These are phyloP conservation scores for Semicossyphus pulcher DNA, from an alignment of 2,113 vertebrate genomes.

Conservation along the genomic window DNA sequence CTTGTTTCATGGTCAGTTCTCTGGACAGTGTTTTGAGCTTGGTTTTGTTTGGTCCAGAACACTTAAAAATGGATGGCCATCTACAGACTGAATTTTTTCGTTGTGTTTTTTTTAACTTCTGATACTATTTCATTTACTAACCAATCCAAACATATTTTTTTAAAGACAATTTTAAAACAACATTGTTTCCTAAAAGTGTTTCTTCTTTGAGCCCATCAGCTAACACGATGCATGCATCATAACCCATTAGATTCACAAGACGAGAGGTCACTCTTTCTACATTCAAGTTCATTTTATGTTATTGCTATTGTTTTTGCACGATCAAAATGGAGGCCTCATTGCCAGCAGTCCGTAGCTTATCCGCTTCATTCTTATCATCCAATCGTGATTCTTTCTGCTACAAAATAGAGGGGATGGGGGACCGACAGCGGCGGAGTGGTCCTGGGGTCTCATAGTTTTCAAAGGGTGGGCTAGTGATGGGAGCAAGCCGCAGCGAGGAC, in stretches of 20 bases:
- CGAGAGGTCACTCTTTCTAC: conserved; percentile 57
- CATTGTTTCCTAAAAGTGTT: conserved; percentile 34
- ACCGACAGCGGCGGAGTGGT: conserved; percentile 87
- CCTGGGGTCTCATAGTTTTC: conserved; percentile 88
- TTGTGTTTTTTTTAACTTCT: conserved; percentile 30
- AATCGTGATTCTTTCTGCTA: conserved; percentile 77
- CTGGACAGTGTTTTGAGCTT: conserved; percentile 25
- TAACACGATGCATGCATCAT: conserved; percentile 68
- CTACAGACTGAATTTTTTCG: conserved; percentile 35
- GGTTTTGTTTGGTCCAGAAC: conserved; percentile 56
- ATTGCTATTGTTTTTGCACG: conserved; percentile 77
- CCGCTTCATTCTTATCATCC: conserved; percentile 35
- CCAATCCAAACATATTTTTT: conserved; percentile 23
- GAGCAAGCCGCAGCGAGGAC: conserved; percentile 88
- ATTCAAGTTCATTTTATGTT: conserved; percentile 70
- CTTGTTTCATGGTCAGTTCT: conserved; percentile 22
- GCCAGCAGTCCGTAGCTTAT: conserved; percentile 32
- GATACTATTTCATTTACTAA: conserved; percentile 32
- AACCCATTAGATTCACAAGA: conserved; percentile 63
- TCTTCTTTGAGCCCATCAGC: conserved; percentile 50
- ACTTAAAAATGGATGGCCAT: conserved; percentile 34
- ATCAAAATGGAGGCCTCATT: conserved; percentile 37
- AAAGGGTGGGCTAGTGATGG: conserved; percentile 85
- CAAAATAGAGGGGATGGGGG: conserved; percentile 92
- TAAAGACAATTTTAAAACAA: conserved; percentile 45